A percentile compares a stretch with the other conserved stretches of the same genome.
Conservation (phyloP, 2,888 invertebrate species). For the Pristionchus fissidentatus region DNA sequence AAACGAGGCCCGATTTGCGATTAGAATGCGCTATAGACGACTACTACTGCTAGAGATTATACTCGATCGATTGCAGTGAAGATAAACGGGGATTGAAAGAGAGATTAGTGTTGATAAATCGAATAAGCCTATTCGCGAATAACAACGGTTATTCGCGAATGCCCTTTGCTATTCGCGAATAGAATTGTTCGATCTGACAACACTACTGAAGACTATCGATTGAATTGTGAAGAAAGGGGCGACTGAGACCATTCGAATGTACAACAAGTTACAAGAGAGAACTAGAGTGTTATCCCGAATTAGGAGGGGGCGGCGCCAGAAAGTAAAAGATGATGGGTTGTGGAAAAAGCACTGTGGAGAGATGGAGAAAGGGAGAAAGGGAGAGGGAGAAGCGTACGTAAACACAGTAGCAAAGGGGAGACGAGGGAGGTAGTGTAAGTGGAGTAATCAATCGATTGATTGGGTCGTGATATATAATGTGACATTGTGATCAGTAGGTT, state of each 20-base stretch:
- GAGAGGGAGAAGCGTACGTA: not conserved
- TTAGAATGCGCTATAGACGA: constrained; percentile 22
- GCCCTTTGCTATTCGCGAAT: no score
- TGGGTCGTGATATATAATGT: not conserved
- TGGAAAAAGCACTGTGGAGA: not conserved
- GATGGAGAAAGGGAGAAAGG: not conserved
- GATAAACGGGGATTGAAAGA: constrained; percentile 16
- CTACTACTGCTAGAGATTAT: no score
- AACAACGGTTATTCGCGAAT: no score
- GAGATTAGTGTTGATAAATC: not conserved
- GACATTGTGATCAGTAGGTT: not conserved
- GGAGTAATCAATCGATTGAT: not conserved
- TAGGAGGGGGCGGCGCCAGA: not conserved
- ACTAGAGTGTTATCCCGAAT: not conserved
- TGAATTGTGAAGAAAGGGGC: no score
- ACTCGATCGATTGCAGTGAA: not conserved
- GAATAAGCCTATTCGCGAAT: no score
- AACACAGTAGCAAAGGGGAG: not conserved
- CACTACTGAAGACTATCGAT: no score
- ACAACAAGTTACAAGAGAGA: constrained; percentile 9
- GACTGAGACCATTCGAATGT: constrained; percentile 38
- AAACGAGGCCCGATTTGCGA: not conserved
- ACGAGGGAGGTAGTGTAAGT: not conserved
- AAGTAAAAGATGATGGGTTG: not conserved
- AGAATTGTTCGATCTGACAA: no score